phyloP scores from a whole-genome alignment of 1,140 invertebrate genomes.

The Zaprionus vittiger region DNA sequence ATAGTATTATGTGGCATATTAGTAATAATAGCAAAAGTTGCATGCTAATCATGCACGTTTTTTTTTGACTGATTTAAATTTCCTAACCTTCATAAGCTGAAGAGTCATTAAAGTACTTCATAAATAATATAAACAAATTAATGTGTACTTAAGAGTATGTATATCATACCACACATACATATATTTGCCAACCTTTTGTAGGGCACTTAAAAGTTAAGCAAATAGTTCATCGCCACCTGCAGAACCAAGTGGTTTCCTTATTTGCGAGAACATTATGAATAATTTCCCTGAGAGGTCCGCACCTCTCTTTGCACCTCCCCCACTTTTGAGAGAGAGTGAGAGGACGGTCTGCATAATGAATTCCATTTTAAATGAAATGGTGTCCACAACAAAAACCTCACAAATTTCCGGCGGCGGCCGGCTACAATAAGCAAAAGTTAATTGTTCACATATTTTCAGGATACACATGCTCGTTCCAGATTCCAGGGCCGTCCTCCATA shows the following conservation, averaged over 20 bases:
- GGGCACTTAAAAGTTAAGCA: background rate
- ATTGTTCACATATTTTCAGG: slow-evolving; percentile 65
- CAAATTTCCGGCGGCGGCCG: slow-evolving; percentile 35
- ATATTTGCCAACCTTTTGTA: background rate
- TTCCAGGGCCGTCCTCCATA: background rate
- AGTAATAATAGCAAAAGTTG: too few relatives aligned
- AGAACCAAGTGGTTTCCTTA: slow-evolving; percentile 21
- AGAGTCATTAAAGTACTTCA: background rate
- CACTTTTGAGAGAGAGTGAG: background rate
- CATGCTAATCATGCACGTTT: too few relatives aligned
- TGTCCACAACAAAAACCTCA: slow-evolving; percentile 51
- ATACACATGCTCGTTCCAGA: slow-evolving; percentile 41
- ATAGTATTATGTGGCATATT: too few relatives aligned
- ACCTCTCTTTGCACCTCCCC: slow-evolving; percentile 1
- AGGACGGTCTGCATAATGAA: slow-evolving; percentile 48
- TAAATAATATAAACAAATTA: too few relatives aligned
- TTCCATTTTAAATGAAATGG: slow-evolving; percentile 46
- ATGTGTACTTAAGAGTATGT: background rate
- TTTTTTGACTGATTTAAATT: too few relatives aligned
- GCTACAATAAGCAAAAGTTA: slow-evolving; percentile 57
- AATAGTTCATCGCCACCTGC: slow-evolving; percentile 11
- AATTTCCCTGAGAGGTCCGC: slow-evolving; percentile 20
- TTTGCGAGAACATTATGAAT: slow-evolving; percentile 30
- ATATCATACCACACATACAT: background rate
- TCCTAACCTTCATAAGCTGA: background rate